Evolutionary conservation across 2,888 invertebrate species (phyloP).

Genomic region (Drosophila anceps): DNA sequence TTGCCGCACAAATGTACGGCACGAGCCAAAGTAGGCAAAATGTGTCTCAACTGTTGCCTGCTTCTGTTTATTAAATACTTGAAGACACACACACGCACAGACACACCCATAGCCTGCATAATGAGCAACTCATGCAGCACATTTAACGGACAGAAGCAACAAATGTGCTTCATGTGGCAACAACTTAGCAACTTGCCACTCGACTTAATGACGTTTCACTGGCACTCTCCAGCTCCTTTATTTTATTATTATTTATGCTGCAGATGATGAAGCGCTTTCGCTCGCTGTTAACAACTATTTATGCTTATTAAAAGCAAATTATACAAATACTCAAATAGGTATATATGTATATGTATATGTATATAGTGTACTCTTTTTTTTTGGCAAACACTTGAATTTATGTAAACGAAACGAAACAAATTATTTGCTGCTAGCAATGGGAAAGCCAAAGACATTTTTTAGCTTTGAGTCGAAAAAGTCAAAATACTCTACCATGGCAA

Average conservation of each 20-base stretch:
- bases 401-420: conserved; percentile 59
- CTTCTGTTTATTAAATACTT: conserved; percentile 67
- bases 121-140: conserved; percentile 60
- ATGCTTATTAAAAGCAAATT: conserved; percentile 73
- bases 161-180: conserved; percentile 55
- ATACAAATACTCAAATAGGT: conserved; percentile 43
- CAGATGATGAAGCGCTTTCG: conserved; percentile 68
- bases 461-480: background rate
- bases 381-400: conserved; percentile 52
- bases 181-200: conserved; percentile 61
- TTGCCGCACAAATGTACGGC: conserved; percentile 57
- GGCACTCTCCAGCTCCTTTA: conserved; percentile 43
- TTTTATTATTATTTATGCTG: conserved; percentile 42
- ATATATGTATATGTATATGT: background rate
- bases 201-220: conserved; percentile 53
- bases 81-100: conserved; percentile 4
- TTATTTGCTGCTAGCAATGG: conserved; percentile 35
- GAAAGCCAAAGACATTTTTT: background rate
- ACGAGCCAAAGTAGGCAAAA: conserved; percentile 38
- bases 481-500: conserved; percentile 17
- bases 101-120: conserved; percentile 24
- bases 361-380: conserved; percentile 1
- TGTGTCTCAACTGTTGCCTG: conserved; percentile 38
- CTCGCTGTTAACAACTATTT: conserved; percentile 57
- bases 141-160: conserved; percentile 65